Evolutionary conservation across 2,113 vertebrate genomes (phyloP), one percentile per base, ranked within the genome.

Genomic region (Condylura cristata): DNA sequence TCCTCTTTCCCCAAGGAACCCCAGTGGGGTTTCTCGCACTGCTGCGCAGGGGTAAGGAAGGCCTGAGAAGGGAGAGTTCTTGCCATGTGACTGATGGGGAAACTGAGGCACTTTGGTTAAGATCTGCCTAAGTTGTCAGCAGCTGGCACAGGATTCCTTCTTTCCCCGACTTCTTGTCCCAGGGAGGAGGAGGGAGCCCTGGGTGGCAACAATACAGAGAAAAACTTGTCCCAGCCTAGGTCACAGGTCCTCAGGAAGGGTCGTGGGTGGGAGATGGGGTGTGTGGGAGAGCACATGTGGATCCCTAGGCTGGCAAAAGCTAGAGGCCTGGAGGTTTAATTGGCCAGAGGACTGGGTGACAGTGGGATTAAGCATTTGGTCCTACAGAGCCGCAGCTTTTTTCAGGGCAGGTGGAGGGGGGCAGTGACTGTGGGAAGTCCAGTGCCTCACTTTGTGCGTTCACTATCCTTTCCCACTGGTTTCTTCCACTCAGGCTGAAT

Each of bases 361-460:
- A 89, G 90, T 84, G 89, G 91, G 97, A 98, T 98, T 98, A 97
- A 95, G 74, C 90, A 94, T 97, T 17, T 17, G 2, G 3, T 53
- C 96, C 80, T 14, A 41, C 74, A 86, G 92, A 93, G 91, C 90
- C 96, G 76, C 86, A 56, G 91, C 87, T 94, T 93, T 97, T 95
- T 98, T 96, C 97, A 78, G 96, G 96, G 90, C 96, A 95, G 95
- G 96, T 96, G 96, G 96, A 30, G 61, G 13, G 12, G 30, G 58
- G 97, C 71, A 53, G 96, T 95, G 93, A 95, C 93, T 93, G 96
- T 91, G 95, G 95, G 81, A 17, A 93, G 96, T 95, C 82, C 44
- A 26, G 84, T 78, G 94, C 58, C 44, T 51, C 46, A 39, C 89
- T 66, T 92, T 90, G 60, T 80, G 95, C 70, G 34, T 96, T 97